Evolutionary conservation across 2,888 invertebrate genomes (phyloP).

Genomic region (Oxytorus armatus): DNA sequence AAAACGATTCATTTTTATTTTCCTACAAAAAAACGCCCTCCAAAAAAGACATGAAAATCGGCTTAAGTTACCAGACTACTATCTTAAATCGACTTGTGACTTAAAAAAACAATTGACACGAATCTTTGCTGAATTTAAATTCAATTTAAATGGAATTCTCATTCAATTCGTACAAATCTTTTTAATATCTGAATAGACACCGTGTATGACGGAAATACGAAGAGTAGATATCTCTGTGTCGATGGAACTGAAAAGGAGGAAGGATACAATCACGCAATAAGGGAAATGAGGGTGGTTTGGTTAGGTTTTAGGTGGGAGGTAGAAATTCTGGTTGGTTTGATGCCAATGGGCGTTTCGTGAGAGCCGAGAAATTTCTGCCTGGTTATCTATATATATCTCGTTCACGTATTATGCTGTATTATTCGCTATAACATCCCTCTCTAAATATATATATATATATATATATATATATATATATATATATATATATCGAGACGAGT

Average conservation of each 20-base stretch:
- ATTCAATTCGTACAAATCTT: background rate
- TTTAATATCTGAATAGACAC: background rate
- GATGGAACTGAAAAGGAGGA: slow-evolving; percentile 54
- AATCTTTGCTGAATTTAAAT: too few species aligned
- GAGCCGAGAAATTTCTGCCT: slow-evolving; percentile 62
- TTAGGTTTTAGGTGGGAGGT: background rate
- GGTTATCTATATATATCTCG: slow-evolving; percentile 40
- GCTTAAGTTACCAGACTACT: too few species aligned
- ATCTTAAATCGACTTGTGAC: too few species aligned
- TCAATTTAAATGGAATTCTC: background rate
- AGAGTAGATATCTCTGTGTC: background rate
- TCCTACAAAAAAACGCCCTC: too few species aligned
- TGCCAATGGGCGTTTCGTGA: slow-evolving; percentile 77
- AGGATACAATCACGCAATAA: slow-evolving; percentile 76
- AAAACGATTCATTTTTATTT: too few species aligned
- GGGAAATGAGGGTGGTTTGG: slow-evolving; percentile 57
- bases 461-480: slow-evolving; percentile 31
- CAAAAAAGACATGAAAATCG: too few species aligned
- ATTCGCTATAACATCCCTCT: slow-evolving; percentile 38
- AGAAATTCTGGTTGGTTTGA: slow-evolving; percentile 75
- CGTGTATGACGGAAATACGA: slow-evolving; percentile 14
- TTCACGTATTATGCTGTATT: slow-evolving; percentile 59
- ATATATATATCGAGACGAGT: slow-evolving; percentile 21
- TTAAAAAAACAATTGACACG: too few species aligned
- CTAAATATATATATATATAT: slow-evolving; percentile 21